Evolutionary conservation across 1,140 invertebrate species (phyloP), one percentile per base, ranked within the genome.

Genomic region (Meloidogyne hapla): DNA sequence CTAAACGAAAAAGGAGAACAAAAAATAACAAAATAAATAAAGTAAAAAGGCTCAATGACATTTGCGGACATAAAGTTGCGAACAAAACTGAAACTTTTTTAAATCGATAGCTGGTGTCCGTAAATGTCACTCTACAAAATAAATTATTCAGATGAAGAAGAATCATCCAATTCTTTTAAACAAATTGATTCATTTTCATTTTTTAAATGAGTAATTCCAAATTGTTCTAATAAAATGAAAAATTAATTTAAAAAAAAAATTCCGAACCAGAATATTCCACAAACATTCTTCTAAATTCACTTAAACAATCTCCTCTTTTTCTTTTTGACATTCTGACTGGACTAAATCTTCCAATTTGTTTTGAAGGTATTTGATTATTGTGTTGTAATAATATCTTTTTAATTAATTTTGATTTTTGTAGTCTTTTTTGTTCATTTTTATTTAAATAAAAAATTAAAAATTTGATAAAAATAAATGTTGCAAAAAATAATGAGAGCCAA

Each of bases 331-430:
- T 56, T 56, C n/a, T 56, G 8, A 56, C 3, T 8, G 48, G 48
- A 56, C 48, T 56, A 56, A 56, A 56, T 56, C n/a, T 56, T 21
- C 48, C 48, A 56, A n/a, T 56, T 56, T 56, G 48, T 56, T n/a
- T 56, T 0, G 6, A n/a, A 56, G 0, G 18, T 56, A n/a, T 6
- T 56, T 15, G 4, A 18, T 18, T 5, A 15, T 56, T n/a, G 6
- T 56, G 6, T n/a, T 56, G 18, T 8, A n/a, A 56, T 56, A 56
- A 56, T 56, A 56, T 6, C 3, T n/a, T 9, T 56, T 56, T 5
- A n/a, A 56, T n/a, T n/a, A 56, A 56, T 21, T 56, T 56, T 56
- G 48, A 56, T 56, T 56, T 21, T n/a, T 56, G 18, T n/a, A 56
- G 8, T 21, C 18, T 56, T 56, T 56, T 21, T 6, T n/a, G 4